Conservation (phyloP, 1,140 invertebrate genomes). For the Mesaphorura yosii region DNA sequence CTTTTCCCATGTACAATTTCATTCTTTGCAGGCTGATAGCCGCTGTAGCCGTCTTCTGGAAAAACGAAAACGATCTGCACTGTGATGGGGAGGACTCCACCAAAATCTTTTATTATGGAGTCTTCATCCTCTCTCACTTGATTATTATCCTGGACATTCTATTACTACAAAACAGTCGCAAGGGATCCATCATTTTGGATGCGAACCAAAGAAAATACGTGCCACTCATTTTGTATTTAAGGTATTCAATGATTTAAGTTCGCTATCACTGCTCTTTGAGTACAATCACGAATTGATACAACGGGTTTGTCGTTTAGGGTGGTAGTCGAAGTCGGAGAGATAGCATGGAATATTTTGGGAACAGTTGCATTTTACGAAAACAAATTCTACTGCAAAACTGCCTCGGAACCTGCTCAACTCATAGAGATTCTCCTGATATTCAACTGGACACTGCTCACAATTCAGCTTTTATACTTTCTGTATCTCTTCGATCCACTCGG, state of each 20-base stretch:
- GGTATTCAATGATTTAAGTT: constrained; percentile 23
- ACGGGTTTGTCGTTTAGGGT: not conserved
- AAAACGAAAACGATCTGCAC: not conserved
- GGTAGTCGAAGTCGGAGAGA: not conserved
- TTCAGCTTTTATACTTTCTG: constrained; percentile 60
- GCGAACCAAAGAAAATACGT: constrained; percentile 34
- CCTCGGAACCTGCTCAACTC: not conserved
- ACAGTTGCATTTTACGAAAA: not conserved
- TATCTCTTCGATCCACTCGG: constrained; percentile 68
- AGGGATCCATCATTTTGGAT: constrained; percentile 35
- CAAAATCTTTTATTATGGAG: constrained; percentile 24
- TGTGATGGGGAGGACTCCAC: constrained; percentile 21
- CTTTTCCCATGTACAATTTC: not conserved
- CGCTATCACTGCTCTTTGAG: not conserved
- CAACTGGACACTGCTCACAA: constrained; percentile 61
- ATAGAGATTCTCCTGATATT: constrained; percentile 55
- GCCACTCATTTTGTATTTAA: constrained; percentile 35
- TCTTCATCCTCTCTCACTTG: constrained; percentile 31
- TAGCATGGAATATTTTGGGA: not conserved
- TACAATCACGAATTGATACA: not conserved
- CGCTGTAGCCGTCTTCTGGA: not conserved
- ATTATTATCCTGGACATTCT: constrained; percentile 31
- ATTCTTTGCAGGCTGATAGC: not conserved
- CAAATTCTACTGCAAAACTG: not conserved
- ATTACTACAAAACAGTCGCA: constrained; percentile 34